Base-by-base conservation (phyloP, 1,140 invertebrate genomes). In the Limonius californicus region DNA sequence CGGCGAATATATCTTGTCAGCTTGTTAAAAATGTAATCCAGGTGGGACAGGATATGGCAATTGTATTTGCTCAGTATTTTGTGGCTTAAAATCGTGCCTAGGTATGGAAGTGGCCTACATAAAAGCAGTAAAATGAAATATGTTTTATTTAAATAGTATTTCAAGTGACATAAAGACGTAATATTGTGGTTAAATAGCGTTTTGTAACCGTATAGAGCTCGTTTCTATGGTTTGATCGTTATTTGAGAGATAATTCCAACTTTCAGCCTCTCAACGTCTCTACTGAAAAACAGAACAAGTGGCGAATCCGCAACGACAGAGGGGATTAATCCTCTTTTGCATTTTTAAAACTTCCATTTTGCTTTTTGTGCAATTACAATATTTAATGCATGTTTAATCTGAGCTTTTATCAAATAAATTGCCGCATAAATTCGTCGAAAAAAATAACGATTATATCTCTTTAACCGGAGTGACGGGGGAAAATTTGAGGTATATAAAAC, bases 291-390 rank as follows among this genome's bases (percentile, higher is more conserved):
- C 35, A 39, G 35, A 11, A 12, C 7, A 39, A 14, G 35, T 14
- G 8, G 7, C n/a, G 35, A 39, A 39, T 39, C n/a, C 35, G n/a
- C n/a, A 39, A 14, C 35, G 35, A 39, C 35, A 39, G 35, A 39
- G 35, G 35, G 35, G 35, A 39, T 39, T 39, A 39, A 39, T 50
- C 45, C 45, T 19, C 45, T 18, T 50, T 50, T 50, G 16, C 45
- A 50, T 50, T 50, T 50, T 50, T 50, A 50, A 50, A 21, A 18
- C 45, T 50, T 50, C 35, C n/a, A 50, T 50, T 50, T 50, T 50
- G 45, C 45, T 50, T 50, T 50, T 50, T 50, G 16, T 50, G 45
- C 45, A 50, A 50, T 50, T 50, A 50, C 45, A 50, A 39, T 50
- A 19, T 50, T 50, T 50, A 50, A 50, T 50, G 45, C 45, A 50